These are phyloP conservation scores for Elephantulus edwardii DNA, from an alignment of 2,113 vertebrate species.

Conservation along the genomic window DNA sequence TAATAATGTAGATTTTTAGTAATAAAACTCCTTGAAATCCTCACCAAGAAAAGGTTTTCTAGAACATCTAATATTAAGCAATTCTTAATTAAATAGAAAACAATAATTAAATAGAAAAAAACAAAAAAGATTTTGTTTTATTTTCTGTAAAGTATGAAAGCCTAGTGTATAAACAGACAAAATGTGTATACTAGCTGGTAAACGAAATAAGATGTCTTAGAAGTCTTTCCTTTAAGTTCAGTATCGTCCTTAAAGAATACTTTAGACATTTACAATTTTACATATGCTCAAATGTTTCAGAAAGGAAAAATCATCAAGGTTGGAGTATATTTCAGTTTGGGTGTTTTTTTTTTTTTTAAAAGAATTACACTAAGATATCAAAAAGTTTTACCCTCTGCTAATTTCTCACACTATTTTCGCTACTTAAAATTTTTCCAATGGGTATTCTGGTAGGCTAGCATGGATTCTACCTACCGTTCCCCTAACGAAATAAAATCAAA, in stretches of 20 bases:
- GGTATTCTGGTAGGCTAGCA: neutral
- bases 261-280: conserved; percentile 40
- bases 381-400: conserved; percentile 36
- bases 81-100: conserved; percentile 39
- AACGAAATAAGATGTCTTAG: conserved; percentile 23
- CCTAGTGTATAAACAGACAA: neutral
- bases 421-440: conserved; percentile 5
- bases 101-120: conserved; percentile 2
- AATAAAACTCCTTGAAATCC: conserved; percentile 25
- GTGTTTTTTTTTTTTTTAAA: too few species aligned
- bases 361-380: conserved; percentile 21
- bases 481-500: neutral
- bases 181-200: neutral
- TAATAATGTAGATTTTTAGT: conserved; percentile 38
- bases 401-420: neutral
- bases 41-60: conserved; percentile 42
- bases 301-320: conserved; percentile 39
- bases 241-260: conserved; percentile 38
- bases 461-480: too few species aligned
- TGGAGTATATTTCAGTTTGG: conserved; percentile 43
- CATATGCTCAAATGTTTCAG: conserved; percentile 31
- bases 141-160: conserved; percentile 34
- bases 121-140: conserved; percentile 19
- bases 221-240: conserved; percentile 14
- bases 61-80: conserved; percentile 56